Evolutionary conservation across 2,797 vertebrate species (phyloP).

Genomic region (Pseudopleuronectes americanus): DNA sequence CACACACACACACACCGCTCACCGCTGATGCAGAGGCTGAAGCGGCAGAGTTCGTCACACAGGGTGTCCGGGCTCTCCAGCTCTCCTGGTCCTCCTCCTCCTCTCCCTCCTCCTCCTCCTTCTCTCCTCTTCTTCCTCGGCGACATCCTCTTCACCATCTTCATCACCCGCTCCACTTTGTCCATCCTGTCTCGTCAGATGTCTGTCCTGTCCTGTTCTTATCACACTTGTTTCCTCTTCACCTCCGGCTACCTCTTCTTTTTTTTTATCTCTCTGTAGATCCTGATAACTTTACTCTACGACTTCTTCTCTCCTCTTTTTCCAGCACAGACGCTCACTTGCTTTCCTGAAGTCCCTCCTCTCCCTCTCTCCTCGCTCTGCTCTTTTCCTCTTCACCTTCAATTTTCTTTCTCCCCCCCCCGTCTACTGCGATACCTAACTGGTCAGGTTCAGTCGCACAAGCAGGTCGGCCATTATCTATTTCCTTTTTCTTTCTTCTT

Average conservation of each 20-base stretch:
- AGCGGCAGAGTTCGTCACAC: conserved; percentile 87
- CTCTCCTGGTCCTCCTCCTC: conserved; percentile 72
- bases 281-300: conserved; percentile 44
- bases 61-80: conserved; percentile 84
- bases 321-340: not conserved
- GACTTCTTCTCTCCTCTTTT: not conserved
- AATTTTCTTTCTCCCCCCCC: not conserved
- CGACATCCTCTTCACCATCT: conserved; percentile 89
- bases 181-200: conserved; percentile 76
- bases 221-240: not conserved
- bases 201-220: not conserved
- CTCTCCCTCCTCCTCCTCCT: conserved; percentile 79
- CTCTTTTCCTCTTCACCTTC: conserved; percentile 11
- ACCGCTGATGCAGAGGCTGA: conserved; percentile 88
- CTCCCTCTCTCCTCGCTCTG: not conserved
- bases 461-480: not conserved
- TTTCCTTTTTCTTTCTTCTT: too few relatives aligned
- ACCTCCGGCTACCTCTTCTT: not conserved
- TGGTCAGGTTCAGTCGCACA: conserved; percentile 10
- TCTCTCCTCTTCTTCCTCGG: conserved; percentile 86
- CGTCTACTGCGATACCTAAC: conserved; percentile 10
- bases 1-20: conserved; percentile 70
- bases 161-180: conserved; percentile 88
- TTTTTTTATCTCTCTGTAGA: not conserved
- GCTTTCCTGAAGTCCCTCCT: not conserved